Evolutionary conservation across 1,140 invertebrate genomes (phyloP), one percentile per base, ranked within the genome.

Genomic region (Drosophila ananassae): DNA sequence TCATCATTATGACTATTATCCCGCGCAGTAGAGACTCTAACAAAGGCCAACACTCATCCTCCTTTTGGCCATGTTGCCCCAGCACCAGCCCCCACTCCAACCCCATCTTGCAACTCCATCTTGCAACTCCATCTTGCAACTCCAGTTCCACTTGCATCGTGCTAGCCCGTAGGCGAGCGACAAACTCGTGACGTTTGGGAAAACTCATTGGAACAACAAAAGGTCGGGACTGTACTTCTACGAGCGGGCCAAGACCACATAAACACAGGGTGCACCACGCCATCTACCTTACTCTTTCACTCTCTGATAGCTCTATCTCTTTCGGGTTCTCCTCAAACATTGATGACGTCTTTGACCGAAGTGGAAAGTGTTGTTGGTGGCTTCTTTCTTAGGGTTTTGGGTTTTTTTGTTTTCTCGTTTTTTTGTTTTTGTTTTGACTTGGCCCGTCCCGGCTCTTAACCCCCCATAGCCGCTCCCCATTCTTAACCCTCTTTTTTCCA

Each of bases 391-490:
- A 34, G 55, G 46, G n/a, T 50, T 58, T 72, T 67, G 34, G 57
- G 4, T 48, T 68, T 68, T 47, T 68, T 68, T 68, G 17, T 17
- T 17, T 17, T 17, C 17, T 17, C 17, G 17, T 17, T 80, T 77
- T 73, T 81, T 81, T 67, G 55, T 55, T 78, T 63, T 75, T 82
- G 82, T 87, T 87, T 81, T 81, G 73, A 79, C 76, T 83, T 44
- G n/a, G 41, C 13, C 41, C 17, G n/a, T n/a, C 5, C 41, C 8
- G 4, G 56, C 13, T 37, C 46, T 63, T 46, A 63, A 56, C 59
- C 54, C 39, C 41, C n/a, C n/a, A 48, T 66, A 24, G 21, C 44
- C 21, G 44, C 21, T 24, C 44, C 54, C 32, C 12, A 39, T 58
- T 47, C 48, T 44, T 48, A 39, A 34, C 44, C 64, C 39, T 44